A percentile compares a stretch with the other conserved stretches of the same genome.
phyloP scores from a whole-genome alignment of 2,797 vertebrate species.

The Leptodactylus fallax region DNA sequence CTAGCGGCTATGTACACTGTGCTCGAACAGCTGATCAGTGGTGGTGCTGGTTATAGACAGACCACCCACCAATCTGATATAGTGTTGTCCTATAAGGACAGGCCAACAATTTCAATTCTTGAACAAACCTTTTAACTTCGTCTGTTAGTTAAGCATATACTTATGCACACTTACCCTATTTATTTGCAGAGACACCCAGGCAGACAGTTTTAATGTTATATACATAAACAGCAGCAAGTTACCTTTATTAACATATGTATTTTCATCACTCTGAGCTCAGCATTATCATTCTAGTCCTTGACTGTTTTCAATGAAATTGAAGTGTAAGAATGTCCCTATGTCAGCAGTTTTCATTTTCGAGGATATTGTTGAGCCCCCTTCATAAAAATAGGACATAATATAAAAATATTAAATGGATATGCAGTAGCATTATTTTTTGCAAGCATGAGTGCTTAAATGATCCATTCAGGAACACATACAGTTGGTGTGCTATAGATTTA shows the following conservation, averaged over 20 bases:
- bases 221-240: no score
- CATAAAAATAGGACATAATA: slow-evolving; percentile 18
- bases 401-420: slow-evolving; percentile 45
- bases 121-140: no score
- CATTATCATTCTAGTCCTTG: background rate
- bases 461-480: slow-evolving; percentile 38
- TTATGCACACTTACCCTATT: no score
- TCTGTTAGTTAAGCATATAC: no score
- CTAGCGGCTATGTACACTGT: no score
- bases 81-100: no score
- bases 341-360: slow-evolving; percentile 25
- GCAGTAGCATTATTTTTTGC: slow-evolving; percentile 29
- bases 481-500: slow-evolving; percentile 28
- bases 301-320: background rate
- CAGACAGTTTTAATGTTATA: no score
- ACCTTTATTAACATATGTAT: background rate
- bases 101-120: no score
- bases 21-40: no score
- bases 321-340: background rate
- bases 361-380: slow-evolving; percentile 9
- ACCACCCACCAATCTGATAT: no score
- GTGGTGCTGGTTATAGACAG: no score
- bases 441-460: slow-evolving; percentile 40
- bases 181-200: no score
- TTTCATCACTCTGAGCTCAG: background rate